Evolutionary conservation across 1,140 invertebrate genomes (phyloP), one percentile per base, ranked within the genome.

Genomic region (Trialeurodes vaporariorum): DNA sequence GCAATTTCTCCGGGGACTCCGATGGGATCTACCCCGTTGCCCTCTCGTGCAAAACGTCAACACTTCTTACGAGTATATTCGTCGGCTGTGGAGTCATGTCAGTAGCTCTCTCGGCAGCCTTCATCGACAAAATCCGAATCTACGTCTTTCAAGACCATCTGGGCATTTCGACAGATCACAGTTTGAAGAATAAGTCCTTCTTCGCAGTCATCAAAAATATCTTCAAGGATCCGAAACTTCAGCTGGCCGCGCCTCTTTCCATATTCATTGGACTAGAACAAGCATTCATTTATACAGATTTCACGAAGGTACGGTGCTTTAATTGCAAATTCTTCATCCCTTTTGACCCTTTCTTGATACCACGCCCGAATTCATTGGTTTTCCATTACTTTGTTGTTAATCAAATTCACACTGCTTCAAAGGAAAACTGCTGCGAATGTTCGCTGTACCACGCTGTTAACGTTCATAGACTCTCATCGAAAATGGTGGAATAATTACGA

Each of bases 211-310:
- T 66, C 67, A 79, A 5, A 77, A 79, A 63, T 77, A 78, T 26
- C 13, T 81, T 82, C 70, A 78, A 79, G 59, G 81, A 82, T 70
- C 78, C 79, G 0, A 80, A 84, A 59, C 75, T 87, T 17, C 79
- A 84, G 69, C 77, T 88, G 23, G 82, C 83, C 1, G 82, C 82
- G 0, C 86, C 86, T 0, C 80, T 88, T 69, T 84, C 85, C 0
- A 75, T 88, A 13, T 89, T 88, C 71, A 87, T 88, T 66, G 87
- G 87, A 26, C 76, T 88, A 58, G 86, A 88, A 75, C 86, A 88
- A 75, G 86, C 85, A 69, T 88, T 89, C 73, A 86, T 89, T 74
- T 86, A 84, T 72, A 83, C 86, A 2, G 86, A 87, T 71, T 88
- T 87, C 75, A 83, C 84, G 68, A 86, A 87, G 80, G 86, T 86